phyloP scores from a whole-genome alignment of 1,140 invertebrate species.

The Diplogasteroides magnus region DNA sequence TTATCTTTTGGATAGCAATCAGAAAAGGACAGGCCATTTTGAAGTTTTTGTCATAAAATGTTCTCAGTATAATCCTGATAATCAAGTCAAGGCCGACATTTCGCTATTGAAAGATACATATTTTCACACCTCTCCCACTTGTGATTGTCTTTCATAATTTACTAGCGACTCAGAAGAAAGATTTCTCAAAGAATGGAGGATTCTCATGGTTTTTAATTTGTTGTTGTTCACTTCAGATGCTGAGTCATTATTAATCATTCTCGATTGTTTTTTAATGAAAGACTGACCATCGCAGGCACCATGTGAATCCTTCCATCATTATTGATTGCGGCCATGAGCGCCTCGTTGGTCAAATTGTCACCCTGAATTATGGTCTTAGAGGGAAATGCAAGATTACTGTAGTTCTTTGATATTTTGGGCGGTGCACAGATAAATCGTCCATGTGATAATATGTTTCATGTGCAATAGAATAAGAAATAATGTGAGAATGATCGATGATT shows the following conservation, averaged over 20 bases:
- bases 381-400: no score
- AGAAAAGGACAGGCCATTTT: no score
- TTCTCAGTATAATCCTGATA: no score
- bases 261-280: neutral
- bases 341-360: slow-evolving; percentile 68
- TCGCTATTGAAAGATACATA: no score
- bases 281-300: slow-evolving; percentile 67
- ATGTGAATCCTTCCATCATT: slow-evolving; percentile 75
- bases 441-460: no score
- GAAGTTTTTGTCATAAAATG: no score
- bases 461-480: no score
- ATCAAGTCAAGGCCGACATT: neutral
- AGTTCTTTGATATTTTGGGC: neutral
- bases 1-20: no score
- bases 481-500: neutral
- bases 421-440: no score
- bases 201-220: neutral
- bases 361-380: slow-evolving; percentile 61
- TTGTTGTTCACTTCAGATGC: neutral
- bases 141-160: no score
- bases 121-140: no score
- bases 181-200: neutral
- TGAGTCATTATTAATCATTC: neutral
- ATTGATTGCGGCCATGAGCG: slow-evolving; percentile 71
- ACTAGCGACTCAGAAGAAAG: neutral